Percentiles rank a stretch among this genome's conserved stretches.
These are phyloP conservation scores for Macrobrachium rosenbergii DNA, from an alignment of 1,140 invertebrate genomes.

Conservation along the genomic window DNA sequence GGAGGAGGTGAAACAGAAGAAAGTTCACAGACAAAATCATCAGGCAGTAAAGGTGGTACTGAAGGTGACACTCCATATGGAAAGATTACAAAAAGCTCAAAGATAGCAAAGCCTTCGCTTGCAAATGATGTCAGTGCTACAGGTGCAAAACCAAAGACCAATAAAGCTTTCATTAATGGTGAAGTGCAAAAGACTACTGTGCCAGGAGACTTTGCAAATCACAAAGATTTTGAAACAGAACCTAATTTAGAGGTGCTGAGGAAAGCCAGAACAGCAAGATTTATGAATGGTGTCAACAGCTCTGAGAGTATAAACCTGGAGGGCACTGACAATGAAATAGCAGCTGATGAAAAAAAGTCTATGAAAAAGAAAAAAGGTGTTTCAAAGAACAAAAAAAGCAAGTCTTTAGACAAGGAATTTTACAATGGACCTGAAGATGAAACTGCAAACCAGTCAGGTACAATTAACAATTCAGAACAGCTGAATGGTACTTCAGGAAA, in stretches of 20 bases:
- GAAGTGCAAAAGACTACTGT: no score
- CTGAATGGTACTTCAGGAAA: not conserved
- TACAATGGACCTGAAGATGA: not conserved
- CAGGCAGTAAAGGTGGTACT: not conserved
- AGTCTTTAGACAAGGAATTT: not conserved
- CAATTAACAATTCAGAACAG: not conserved
- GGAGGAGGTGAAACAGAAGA: conserved; percentile 46
- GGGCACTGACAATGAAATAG: not conserved
- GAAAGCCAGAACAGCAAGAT: conserved; percentile 49
- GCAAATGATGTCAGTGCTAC: not conserved
- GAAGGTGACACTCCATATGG: conserved; percentile 20
- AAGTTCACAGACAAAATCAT: not conserved
- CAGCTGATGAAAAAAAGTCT: not conserved
- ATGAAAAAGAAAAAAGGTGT: not conserved
- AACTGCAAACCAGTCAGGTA: not conserved
- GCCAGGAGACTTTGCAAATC: no score
- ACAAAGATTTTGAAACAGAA: conserved; percentile 6
- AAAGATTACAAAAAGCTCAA: conserved; percentile 25
- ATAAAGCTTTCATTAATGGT: not conserved
- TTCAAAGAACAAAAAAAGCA: conserved; percentile 7
- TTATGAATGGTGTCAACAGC: conserved; percentile 19
- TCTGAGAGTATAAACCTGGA: conserved; percentile 3
- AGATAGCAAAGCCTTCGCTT: not conserved
- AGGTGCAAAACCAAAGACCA: conserved; percentile 52
- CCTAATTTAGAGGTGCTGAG: conserved; percentile 38